phyloP scores from a whole-genome alignment of 1,140 invertebrate genomes.

The Pseudachorutes palmiensis region DNA sequence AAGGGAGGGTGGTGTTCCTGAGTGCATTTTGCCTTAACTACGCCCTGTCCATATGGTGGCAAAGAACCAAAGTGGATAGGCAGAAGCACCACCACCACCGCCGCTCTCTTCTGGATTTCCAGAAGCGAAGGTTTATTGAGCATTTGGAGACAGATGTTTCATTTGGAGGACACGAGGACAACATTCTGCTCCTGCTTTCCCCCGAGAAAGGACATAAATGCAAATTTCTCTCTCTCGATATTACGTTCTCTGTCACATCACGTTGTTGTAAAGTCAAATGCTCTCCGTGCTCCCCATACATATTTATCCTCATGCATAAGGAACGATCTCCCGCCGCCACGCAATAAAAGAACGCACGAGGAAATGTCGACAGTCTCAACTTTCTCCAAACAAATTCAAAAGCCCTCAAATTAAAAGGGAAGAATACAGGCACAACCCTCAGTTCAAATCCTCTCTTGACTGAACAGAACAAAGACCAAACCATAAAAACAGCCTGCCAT shows the following conservation, averaged over 20 bases:
- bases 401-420: neutral
- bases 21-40: neutral
- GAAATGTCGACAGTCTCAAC: neutral
- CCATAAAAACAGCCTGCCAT: too few species aligned
- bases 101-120: neutral
- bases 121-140: neutral
- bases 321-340: neutral
- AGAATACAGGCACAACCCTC: neutral
- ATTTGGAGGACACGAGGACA: neutral
- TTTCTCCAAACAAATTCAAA: neutral
- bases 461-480: too few species aligned
- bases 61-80: too few species aligned
- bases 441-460: too few species aligned
- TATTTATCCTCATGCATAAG: constrained; percentile 2
- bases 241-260: constrained; percentile 1
- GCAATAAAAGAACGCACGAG: neutral
- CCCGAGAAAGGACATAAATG: neutral
- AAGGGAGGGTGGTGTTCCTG: neutral
- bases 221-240: neutral
- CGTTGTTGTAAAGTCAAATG: constrained; percentile 1
- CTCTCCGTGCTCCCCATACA: neutral
- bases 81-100: too few species aligned
- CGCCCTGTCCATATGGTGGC: too few species aligned
- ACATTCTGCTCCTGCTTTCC: neutral
- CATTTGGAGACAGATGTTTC: constrained; percentile 1